Evolutionary conservation across 2,888 invertebrate genomes (phyloP).

Genomic region (Tachina lurida): DNA sequence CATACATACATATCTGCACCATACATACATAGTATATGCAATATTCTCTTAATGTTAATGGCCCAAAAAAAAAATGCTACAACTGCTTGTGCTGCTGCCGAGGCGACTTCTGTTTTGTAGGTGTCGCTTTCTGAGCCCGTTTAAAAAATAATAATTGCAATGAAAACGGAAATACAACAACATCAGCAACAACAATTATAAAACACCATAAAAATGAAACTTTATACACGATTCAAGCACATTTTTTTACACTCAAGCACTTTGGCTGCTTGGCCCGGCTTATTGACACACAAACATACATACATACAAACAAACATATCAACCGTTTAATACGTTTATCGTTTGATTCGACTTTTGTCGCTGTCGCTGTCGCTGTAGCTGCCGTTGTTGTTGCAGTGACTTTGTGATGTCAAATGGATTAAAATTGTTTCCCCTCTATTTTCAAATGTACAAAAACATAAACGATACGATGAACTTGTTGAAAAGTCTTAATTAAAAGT

Average conservation of each 20-base stretch:
- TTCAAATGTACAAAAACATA: neutral
- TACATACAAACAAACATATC: neutral
- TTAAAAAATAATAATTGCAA: conserved; percentile 10
- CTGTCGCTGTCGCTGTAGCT: neutral
- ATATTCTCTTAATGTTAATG: conserved; percentile 52
- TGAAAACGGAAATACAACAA: conserved; percentile 29
- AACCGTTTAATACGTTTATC: conserved; percentile 37
- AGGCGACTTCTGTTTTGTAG: neutral
- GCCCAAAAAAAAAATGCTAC: conserved; percentile 40
- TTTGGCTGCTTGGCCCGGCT: conserved; percentile 7
- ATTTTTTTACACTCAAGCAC: neutral
- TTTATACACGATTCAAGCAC: conserved; percentile 27
- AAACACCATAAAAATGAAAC: conserved; percentile 26
- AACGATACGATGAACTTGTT: conserved; percentile 45
- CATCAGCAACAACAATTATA: conserved; percentile 6
- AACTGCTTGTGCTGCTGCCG: neutral
- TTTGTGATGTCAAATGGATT: conserved; percentile 7
- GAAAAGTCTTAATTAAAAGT: conserved; percentile 36
- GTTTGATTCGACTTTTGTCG: conserved; percentile 15
- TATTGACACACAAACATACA: neutral
- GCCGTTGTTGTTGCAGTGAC: neutral
- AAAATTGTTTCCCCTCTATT: neutral
- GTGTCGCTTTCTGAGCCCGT: conserved; percentile 3
- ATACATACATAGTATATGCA: no score
- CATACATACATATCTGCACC: no score